Conservation (phyloP, 2,113 vertebrate genomes). For the Gavialis gangeticus region DNA sequence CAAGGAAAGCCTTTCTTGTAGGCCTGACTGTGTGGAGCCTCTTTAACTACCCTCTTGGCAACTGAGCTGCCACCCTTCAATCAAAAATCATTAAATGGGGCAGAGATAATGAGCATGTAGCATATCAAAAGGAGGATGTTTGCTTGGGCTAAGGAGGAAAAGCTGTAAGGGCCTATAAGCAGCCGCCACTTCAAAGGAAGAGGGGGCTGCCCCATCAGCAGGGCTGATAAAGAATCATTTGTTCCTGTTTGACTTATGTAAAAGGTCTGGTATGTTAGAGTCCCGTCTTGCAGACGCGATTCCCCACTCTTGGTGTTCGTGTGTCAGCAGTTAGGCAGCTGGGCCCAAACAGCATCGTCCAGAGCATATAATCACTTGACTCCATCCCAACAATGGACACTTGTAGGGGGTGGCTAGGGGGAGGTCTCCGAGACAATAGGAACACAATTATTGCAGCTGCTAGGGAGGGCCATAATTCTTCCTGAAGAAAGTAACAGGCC, state of each 20-base stretch:
- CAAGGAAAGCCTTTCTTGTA: conserved; percentile 85
- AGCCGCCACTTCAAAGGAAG: conserved; percentile 85
- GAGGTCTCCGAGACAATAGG: conserved; percentile 82
- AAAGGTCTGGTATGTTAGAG: conserved; percentile 85
- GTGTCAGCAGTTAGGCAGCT: conserved; percentile 89
- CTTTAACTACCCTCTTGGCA: conserved; percentile 81
- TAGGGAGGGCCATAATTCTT: conserved; percentile 80
- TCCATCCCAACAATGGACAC: conserved; percentile 81
- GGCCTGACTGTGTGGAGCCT: conserved; percentile 77
- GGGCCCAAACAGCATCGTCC: conserved; percentile 82
- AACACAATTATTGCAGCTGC: conserved; percentile 90
- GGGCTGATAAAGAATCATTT: conserved; percentile 87
- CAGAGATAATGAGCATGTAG: conserved; percentile 87
- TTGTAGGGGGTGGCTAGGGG: conserved; percentile 84
- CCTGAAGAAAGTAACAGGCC: conserved; percentile 69
- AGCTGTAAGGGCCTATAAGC: conserved; percentile 79
- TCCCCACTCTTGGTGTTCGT: conserved; percentile 64
- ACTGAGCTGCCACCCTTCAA: conserved; percentile 83
- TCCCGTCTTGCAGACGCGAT: conserved; percentile 81
- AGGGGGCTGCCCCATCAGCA: conserved; percentile 71
- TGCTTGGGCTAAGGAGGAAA: conserved; percentile 83
- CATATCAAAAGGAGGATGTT: conserved; percentile 88
- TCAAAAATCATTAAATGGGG: conserved; percentile 89
- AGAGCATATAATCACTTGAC: conserved; percentile 84
- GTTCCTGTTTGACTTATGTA: conserved; percentile 90